Percentiles rank a stretch among this genome's conserved stretches.
Evolutionary conservation across 2,888 invertebrate genomes (phyloP).

Genomic region (Argyresthia goedartella): DNA sequence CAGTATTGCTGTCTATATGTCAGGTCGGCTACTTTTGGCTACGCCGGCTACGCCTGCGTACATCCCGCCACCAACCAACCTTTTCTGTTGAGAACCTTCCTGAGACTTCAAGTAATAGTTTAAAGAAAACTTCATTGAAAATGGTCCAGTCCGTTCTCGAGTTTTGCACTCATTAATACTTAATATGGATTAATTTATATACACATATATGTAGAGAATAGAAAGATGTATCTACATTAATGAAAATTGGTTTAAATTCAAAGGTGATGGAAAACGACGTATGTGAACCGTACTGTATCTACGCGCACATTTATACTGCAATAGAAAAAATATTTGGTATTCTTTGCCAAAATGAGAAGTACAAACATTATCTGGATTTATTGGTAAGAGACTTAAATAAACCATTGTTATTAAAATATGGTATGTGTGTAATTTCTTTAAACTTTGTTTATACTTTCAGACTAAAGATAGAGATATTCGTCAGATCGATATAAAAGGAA

Average conservation of each 20-base stretch:
- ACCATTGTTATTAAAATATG: no score
- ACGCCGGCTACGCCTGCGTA: no score
- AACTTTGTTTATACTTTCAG: slow-evolving; percentile 17
- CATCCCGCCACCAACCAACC: no score
- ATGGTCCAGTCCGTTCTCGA: no score
- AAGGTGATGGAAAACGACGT: slow-evolving; percentile 61
- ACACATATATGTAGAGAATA: not conserved
- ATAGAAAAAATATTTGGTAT: slow-evolving; percentile 53
- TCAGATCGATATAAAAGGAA: slow-evolving; percentile 49
- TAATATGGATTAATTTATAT: no score
- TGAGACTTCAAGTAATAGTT: no score
- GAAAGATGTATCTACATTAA: not conserved
- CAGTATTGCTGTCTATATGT: no score
- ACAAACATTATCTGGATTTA: slow-evolving; percentile 45
- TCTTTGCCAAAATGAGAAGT: slow-evolving; percentile 51
- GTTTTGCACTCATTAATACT: no score
- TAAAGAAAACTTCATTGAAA: no score
- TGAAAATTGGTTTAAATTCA: slow-evolving; percentile 5
- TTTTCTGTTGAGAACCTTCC: no score
- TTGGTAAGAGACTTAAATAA: slow-evolving; percentile 26
- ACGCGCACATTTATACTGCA: slow-evolving; percentile 60
- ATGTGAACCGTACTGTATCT: slow-evolving; percentile 57
- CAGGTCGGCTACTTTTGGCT: no score
- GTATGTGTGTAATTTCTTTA: no score
- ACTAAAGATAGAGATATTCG: slow-evolving; percentile 47